Percentiles rank a stretch among this genome's conserved stretches.
phyloP scores from a whole-genome alignment of 2,113 vertebrate species.

The Dasyornis broadbenti region DNA sequence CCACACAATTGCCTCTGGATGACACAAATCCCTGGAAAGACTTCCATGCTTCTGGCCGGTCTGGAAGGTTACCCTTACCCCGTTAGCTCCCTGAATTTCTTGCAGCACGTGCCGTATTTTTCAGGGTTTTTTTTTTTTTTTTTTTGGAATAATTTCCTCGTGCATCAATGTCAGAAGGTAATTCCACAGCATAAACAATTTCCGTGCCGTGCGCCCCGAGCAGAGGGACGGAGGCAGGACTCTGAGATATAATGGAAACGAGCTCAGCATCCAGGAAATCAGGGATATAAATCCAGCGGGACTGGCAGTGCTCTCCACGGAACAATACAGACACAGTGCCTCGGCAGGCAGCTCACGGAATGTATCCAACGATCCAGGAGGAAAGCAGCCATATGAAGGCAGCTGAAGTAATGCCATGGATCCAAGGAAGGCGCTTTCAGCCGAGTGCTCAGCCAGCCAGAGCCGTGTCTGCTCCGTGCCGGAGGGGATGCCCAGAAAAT shows the following conservation, averaged over 20 bases:
- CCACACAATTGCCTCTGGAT: slow-evolving; percentile 43
- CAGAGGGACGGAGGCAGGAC: slow-evolving; percentile 33
- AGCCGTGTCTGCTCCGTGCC: rapidly evolving
- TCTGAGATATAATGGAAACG: slow-evolving; percentile 34
- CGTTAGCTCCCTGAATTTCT: neutral
- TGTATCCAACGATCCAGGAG: slow-evolving; percentile 11
- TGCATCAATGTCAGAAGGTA: slow-evolving; percentile 69
- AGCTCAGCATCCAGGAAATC: slow-evolving; percentile 42
- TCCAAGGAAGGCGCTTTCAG: neutral
- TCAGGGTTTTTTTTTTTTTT: neutral
- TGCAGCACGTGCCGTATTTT: slow-evolving; percentile 10
- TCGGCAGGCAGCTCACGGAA: slow-evolving; percentile 25
- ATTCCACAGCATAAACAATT: slow-evolving; percentile 56
- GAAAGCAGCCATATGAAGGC: slow-evolving; percentile 7
- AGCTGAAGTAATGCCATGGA: neutral
- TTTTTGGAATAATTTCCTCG: slow-evolving; percentile 56
- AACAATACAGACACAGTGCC: neutral
- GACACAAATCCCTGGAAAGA: slow-evolving; percentile 54
- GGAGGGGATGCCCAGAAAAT: neutral
- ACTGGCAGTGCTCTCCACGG: neutral
- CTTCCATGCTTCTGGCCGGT: neutral
- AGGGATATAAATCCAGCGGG: slow-evolving; percentile 18
- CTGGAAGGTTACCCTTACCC: slow-evolving; percentile 19
- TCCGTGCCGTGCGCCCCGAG: neutral
- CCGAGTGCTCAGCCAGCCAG: neutral